Base-by-base conservation (phyloP, 2,888 invertebrate genomes). In the Dolichomitus sp. region DNA sequence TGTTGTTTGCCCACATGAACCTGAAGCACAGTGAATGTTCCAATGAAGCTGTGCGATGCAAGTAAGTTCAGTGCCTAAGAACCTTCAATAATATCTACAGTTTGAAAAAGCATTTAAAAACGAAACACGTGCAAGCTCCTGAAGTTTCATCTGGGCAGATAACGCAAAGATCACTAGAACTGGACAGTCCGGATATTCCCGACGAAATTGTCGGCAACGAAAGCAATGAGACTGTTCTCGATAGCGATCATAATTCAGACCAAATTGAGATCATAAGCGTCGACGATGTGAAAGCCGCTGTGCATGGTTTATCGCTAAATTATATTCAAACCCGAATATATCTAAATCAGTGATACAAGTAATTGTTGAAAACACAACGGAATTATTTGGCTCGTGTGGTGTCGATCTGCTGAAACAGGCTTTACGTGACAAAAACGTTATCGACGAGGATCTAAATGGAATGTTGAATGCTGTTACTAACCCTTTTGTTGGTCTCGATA, bases 281-380 rank as follows among this genome's bases (percentile, higher is more conserved):
- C 19, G 19, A 66, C 12, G 70, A 76, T 23, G 50, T 75, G 0
- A 57, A 48, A 45, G 45, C 14, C 19, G 12, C 76, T 45, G 23
- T 65, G 12, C 52, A 77, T 17, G 52, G 5, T 72, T 77, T 72
- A 30, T 77, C 12, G 65, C 70, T 1, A 77, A 81, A 27, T 19
- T 76, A 17, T 81, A 81, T 72, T 50, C 72, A 27, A 66, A 81
- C 14, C 65, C 54, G 1, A 72, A 50, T 9, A 42, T 72, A 48
- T 12, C 76, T 4, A 14, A 30, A 6, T 37, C 76, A 6, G 9
- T 59, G 11, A 76, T 81, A 17, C 76, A 81, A 57, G 59, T 48
- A 9, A 52, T 81, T 66, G 65, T 81, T 6, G 57, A 76, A 50
- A 65, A 72, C 30, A 59, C 52, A 27, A 19, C 66, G 2, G 81